Evolutionary conservation across 1,140 invertebrate genomes (phyloP).

Genomic region (Drosophila subpulchrella): DNA sequence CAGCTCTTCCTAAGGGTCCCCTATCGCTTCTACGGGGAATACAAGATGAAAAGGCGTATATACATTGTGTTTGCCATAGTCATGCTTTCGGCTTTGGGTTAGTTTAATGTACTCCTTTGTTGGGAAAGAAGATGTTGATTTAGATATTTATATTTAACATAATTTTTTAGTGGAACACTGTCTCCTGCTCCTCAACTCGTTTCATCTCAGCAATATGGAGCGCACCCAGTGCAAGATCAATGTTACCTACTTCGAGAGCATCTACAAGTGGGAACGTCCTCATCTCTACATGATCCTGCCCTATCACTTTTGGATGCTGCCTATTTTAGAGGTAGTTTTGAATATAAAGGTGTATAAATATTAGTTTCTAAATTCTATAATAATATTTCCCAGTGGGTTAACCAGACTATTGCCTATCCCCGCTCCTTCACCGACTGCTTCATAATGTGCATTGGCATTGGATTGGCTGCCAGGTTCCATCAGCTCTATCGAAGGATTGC

Average conservation of each 20-base stretch:
- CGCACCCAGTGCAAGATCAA: constrained; percentile 74
- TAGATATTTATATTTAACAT: neutral
- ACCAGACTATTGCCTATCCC: constrained; percentile 77
- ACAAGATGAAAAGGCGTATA: constrained; percentile 68
- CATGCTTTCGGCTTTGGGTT: constrained; percentile 67
- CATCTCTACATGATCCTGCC: constrained; percentile 69
- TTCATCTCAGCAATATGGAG: constrained; percentile 71
- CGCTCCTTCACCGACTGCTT: constrained; percentile 86
- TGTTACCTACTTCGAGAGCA: constrained; percentile 63
- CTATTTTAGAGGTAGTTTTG: constrained; percentile 50
- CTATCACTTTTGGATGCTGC: constrained; percentile 64
- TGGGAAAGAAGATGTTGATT: too few species aligned
- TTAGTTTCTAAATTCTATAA: neutral
- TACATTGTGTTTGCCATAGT: constrained; percentile 60
- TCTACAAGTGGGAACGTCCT: constrained; percentile 73
- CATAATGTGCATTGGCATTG: constrained; percentile 87
- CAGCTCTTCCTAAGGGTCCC: constrained; percentile 66
- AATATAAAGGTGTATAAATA: neutral
- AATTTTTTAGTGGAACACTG: constrained; percentile 60
- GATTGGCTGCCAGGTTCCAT: constrained; percentile 86
- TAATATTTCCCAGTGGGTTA: constrained; percentile 59
- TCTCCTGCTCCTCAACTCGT: constrained; percentile 64
- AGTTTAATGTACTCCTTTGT: neutral
- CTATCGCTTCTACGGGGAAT: constrained; percentile 75
- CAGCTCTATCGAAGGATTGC: constrained; percentile 86